These are phyloP conservation scores for Parazoanthus darwini DNA, from an alignment of 92 coral and sea anemone species.

Conservation along the genomic window DNA sequence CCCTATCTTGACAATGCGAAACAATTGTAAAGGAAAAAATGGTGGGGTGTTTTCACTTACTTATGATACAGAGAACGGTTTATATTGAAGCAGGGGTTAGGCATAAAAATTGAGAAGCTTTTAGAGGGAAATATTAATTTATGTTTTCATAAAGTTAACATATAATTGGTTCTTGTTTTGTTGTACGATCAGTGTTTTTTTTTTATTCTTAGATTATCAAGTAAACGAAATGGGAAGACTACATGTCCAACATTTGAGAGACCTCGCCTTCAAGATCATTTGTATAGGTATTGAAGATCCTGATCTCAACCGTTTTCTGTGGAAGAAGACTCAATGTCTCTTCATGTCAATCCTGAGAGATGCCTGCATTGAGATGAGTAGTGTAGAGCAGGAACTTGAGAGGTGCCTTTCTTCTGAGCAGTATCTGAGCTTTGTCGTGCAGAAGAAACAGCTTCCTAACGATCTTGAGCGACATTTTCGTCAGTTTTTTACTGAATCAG, in stretches of 20 bases:
- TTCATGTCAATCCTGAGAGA: background rate
- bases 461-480: background rate
- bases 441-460: background rate
- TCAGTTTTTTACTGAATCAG: background rate
- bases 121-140: background rate
- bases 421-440: background rate
- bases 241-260: background rate
- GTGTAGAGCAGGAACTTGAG: background rate
- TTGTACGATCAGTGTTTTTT: too few relatives aligned
- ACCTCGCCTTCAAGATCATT: background rate
- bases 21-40: too few relatives aligned
- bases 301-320: background rate
- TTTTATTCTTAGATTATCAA: background rate
- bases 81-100: too few relatives aligned
- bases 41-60: too few relatives aligned
- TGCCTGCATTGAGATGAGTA: background rate
- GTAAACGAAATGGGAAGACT: conserved; percentile 6
- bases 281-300: background rate
- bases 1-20: too few relatives aligned
- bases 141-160: too few relatives aligned
- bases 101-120: too few relatives aligned
- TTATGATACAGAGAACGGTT: too few relatives aligned
- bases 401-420: background rate
- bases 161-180: too few relatives aligned
- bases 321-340: background rate